These are phyloP conservation scores for Pollenia griseotomentosa DNA, from an alignment of 2,888 invertebrate genomes.

Conservation along the genomic window DNA sequence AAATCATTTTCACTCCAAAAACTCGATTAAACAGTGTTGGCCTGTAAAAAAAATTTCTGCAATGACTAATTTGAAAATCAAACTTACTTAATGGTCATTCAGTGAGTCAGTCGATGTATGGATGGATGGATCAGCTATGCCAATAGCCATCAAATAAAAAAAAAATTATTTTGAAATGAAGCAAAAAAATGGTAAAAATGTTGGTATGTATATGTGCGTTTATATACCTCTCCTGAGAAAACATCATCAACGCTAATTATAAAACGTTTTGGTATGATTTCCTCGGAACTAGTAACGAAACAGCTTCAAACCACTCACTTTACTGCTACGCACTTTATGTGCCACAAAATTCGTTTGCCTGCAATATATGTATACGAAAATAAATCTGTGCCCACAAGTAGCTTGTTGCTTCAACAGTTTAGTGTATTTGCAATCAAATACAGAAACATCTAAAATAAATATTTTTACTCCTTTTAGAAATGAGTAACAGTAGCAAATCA, in stretches of 20 bases:
- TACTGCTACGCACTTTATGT: conserved; percentile 59
- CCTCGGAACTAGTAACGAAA: conserved; percentile 67
- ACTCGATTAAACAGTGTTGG: background rate
- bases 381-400: conserved; percentile 1
- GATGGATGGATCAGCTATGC: background rate
- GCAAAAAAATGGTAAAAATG: conserved; percentile 21
- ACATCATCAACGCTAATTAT: conserved; percentile 73
- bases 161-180: conserved; percentile 42
- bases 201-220: conserved; percentile 11
- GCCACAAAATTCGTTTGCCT: conserved; percentile 61
- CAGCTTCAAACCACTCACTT: conserved; percentile 7
- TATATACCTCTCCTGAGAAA: conserved; percentile 69
- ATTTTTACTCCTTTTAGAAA: conserved; percentile 63
- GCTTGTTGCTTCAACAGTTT: conserved; percentile 31
- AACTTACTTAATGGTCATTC: background rate
- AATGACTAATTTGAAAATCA: conserved; percentile 17
- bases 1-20: background rate
- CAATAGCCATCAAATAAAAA: conserved; percentile 19
- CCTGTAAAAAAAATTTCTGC: conserved; percentile 4
- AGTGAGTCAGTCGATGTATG: conserved; percentile 17
- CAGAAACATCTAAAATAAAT: conserved; percentile 41
- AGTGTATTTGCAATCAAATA: conserved; percentile 21
- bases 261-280: conserved; percentile 74
- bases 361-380: conserved; percentile 39
- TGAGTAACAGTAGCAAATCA: conserved; percentile 67